phyloP scores from a whole-genome alignment of 2,797 vertebrate genomes.

The Eidolon dupreanum region DNA sequence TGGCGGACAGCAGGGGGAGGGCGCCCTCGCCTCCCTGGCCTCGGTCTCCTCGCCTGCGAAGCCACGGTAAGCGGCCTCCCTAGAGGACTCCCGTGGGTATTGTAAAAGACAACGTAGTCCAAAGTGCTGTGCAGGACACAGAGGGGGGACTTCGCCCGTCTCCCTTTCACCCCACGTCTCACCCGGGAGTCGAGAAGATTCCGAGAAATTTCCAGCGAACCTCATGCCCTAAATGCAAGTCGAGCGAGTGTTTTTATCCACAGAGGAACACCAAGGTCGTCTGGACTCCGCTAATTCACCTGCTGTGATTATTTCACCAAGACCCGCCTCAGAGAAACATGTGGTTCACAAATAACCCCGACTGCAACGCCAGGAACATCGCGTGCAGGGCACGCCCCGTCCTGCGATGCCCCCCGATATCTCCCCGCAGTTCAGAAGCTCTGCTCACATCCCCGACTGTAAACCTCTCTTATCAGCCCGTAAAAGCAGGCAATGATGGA shows the following conservation, averaged over 20 bases:
- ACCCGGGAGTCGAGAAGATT: neutral
- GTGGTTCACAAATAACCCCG: neutral
- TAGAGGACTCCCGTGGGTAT: neutral
- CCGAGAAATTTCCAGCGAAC: slow-evolving; percentile 20
- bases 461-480: neutral
- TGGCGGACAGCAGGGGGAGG: too few species aligned
- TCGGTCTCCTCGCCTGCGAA: neutral
- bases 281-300: neutral
- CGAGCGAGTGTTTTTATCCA: neutral
- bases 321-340: neutral
- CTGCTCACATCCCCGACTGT: neutral
- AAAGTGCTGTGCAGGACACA: neutral
- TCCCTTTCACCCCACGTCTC: neutral
- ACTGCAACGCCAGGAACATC: neutral
- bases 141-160: neutral
- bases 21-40: neutral
- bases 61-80: neutral
- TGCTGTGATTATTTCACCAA: neutral
- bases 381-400: too few species aligned
- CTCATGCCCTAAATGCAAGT: neutral
- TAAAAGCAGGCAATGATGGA: neutral
- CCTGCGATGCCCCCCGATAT: neutral
- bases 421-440: neutral
- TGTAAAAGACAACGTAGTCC: neutral
- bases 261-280: neutral